phyloP scores from a whole-genome alignment of 2,888 invertebrate species.

The Mantis religiosa region DNA sequence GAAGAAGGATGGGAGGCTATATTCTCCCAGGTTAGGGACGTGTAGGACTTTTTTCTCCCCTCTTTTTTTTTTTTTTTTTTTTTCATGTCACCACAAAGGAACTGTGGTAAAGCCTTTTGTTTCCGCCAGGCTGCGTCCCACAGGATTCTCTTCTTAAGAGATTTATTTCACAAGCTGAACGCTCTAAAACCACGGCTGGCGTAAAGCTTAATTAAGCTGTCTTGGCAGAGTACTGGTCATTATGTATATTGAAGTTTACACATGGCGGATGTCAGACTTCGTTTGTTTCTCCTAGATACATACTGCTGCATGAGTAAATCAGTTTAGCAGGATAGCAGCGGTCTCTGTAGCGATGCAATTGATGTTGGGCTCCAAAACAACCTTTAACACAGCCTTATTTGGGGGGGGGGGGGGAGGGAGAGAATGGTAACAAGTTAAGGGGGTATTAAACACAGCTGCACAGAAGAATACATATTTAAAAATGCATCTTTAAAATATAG shows the following conservation, averaged over 20 bases:
- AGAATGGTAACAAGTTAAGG: no score
- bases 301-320: no score
- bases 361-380: no score
- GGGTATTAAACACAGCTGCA: no score
- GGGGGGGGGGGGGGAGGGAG: no score
- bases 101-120: neutral
- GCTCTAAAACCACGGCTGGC: neutral
- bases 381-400: no score
- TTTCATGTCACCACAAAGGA: neutral
- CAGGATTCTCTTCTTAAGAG: neutral
- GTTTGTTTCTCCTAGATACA: neutral
- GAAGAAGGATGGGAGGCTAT: neutral
- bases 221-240: neutral
- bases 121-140: neutral
- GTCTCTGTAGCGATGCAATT: no score
- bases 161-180: neutral
- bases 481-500: no score
- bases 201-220: neutral
- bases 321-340: no score
- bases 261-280: neutral
- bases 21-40: neutral
- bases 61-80: no score
- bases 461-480: no score
- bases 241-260: neutral
- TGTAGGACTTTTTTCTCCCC: neutral